Conservation (phyloP, 2,797 vertebrate genomes). For the Crenuchus spilurus region DNA sequence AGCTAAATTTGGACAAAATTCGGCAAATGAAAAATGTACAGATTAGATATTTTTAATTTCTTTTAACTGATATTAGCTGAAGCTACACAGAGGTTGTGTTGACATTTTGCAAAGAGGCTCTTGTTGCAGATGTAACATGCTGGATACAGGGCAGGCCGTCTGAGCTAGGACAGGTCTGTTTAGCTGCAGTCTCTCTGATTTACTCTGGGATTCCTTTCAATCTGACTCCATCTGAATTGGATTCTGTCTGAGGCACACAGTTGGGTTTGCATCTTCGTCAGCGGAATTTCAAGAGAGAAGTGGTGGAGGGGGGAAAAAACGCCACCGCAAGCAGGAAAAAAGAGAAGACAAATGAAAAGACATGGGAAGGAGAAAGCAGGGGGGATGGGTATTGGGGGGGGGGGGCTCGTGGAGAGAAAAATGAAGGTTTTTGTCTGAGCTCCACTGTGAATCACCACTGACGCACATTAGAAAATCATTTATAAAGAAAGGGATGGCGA, state of each 20-base stretch:
- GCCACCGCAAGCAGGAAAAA: conserved; percentile 31
- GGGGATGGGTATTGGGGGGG: neutral
- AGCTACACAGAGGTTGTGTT: too few species aligned
- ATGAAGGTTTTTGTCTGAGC: conserved; percentile 40
- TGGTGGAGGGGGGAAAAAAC: neutral
- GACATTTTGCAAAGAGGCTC: too few species aligned
- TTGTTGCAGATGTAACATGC: too few species aligned
- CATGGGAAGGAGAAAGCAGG: conserved; percentile 28
- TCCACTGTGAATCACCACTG: conserved; percentile 41
- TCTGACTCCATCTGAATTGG: conserved; percentile 46
- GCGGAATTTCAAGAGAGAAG: conserved; percentile 46
- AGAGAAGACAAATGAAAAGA: conserved; percentile 45
- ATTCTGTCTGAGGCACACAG: conserved; percentile 32
- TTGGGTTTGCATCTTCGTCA: conserved; percentile 51
- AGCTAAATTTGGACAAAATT: too few species aligned
- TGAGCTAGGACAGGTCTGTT: too few species aligned
- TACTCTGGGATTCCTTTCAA: conserved; percentile 43
- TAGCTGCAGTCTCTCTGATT: conserved; percentile 41
- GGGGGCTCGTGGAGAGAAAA: conserved; percentile 27
- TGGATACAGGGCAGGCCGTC: too few species aligned
- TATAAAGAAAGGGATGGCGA: conserved; percentile 20
- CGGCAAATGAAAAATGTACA: too few species aligned
- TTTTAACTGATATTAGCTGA: too few species aligned
- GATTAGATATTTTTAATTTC: too few species aligned
- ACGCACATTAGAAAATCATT: conserved; percentile 46